Conservation (phyloP, 2,797 vertebrate species). For the Artibeus lituratus region DNA sequence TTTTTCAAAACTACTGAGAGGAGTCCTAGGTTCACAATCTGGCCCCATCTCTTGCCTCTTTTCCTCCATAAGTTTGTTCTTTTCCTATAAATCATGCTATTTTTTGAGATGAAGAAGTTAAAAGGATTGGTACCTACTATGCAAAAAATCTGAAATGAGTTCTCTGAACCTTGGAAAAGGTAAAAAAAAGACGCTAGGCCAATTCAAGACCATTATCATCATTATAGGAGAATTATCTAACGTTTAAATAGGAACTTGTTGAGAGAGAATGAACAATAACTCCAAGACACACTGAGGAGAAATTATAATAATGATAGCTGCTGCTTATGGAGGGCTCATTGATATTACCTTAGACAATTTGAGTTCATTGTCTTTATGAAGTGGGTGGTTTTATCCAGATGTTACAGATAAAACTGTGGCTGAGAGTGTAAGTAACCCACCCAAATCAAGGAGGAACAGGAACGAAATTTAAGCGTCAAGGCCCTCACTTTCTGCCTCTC, state of each 20-base stretch:
- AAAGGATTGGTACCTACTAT: neutral
- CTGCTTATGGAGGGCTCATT: neutral
- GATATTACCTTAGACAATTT: neutral
- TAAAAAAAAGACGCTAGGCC: neutral
- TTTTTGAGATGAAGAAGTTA: conserved; percentile 25
- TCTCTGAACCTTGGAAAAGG: neutral
- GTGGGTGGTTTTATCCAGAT: neutral
- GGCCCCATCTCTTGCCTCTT: neutral
- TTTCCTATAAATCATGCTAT: neutral
- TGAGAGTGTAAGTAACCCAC: neutral
- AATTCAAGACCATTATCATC: neutral
- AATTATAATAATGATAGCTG: neutral
- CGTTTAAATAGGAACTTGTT: neutral
- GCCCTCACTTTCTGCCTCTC: neutral
- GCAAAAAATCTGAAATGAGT: neutral
- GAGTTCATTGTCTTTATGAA: neutral
- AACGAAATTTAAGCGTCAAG: neutral
- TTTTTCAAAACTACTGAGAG: neutral
- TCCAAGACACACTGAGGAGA: neutral
- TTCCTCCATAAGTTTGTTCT: neutral
- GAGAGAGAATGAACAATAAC: neutral
- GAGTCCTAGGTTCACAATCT: neutral
- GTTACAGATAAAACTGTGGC: neutral
- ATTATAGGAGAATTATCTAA: neutral
- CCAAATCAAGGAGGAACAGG: neutral